A percentile compares a stretch with the other conserved stretches of the same genome.
These are phyloP conservation scores for Boloria selene DNA, from an alignment of 2,888 invertebrate species.

Conservation along the genomic window DNA sequence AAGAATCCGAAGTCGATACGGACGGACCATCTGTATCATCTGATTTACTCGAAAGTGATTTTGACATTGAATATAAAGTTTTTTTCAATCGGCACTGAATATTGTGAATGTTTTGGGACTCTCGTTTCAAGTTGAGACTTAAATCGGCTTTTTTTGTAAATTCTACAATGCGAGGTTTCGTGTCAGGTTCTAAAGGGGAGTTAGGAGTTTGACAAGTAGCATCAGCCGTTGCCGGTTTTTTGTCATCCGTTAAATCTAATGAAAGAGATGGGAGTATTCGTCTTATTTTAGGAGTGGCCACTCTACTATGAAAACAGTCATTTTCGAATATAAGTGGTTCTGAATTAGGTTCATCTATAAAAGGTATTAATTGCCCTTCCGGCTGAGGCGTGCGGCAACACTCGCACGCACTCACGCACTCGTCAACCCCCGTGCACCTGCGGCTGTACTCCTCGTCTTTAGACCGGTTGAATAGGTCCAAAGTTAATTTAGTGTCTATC, in stretches of 20 bases:
- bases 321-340: constrained; percentile 76
- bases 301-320: constrained; percentile 56
- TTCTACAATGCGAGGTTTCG: constrained; percentile 40
- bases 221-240: constrained; percentile 63
- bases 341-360: constrained; percentile 72
- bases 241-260: constrained; percentile 62
- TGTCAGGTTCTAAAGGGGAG: constrained; percentile 52
- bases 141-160: constrained; percentile 54
- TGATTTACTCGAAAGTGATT: constrained; percentile 64
- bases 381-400: constrained; percentile 76
- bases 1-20: constrained; percentile 68
- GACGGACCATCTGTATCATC: constrained; percentile 68
- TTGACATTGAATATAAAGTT: constrained; percentile 63
- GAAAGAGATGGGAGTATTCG: constrained; percentile 73
- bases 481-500: constrained; percentile 66
- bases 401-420: constrained; percentile 74
- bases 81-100: constrained; percentile 65
- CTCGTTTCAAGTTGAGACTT: constrained; percentile 58
- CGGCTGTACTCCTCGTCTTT: constrained; percentile 56
- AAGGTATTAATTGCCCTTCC: constrained; percentile 70
- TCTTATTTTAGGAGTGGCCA: constrained; percentile 69
- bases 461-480: constrained; percentile 62
- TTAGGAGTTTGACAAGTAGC: constrained; percentile 69
- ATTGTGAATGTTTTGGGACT: constrained; percentile 55
- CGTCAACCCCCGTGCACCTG: constrained; percentile 66